phyloP scores from a whole-genome alignment of 2,888 invertebrate genomes.

The Drosophila tripunctata region DNA sequence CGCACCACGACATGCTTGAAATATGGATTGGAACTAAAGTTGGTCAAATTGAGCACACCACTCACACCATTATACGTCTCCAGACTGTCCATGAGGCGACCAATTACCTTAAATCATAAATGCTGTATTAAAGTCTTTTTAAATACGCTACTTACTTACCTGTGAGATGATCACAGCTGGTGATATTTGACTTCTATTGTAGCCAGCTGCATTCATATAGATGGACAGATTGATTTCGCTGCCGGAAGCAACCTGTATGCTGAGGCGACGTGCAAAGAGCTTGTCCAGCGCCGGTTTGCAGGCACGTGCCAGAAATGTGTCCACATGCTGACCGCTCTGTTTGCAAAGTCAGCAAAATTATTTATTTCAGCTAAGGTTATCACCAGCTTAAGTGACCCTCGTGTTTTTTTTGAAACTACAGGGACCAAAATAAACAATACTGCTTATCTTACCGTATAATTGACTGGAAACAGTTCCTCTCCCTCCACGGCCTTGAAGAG shows the following conservation, averaged over 20 bases:
- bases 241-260: conserved; percentile 61
- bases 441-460: conserved; percentile 72
- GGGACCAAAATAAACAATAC: no score
- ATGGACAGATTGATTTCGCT: conserved; percentile 59
- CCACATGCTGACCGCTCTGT: conserved; percentile 69
- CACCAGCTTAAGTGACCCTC: no score
- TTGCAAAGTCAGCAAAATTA: conserved; percentile 3
- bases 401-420: no score
- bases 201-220: conserved; percentile 74
- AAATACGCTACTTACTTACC: conserved; percentile 19
- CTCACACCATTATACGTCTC: conserved; percentile 56
- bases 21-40: conserved; percentile 60
- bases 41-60: conserved; percentile 74
- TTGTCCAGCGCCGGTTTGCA: conserved; percentile 79
- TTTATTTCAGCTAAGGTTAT: no score
- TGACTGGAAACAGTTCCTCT: conserved; percentile 78
- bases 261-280: conserved; percentile 71
- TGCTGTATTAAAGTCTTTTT: conserved; percentile 20
- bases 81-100: conserved; percentile 55
- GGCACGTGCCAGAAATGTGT: conserved; percentile 75
- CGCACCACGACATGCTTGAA: conserved; percentile 71
- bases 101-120: conserved; percentile 6
- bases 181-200: conserved; percentile 72
- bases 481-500: conserved; percentile 72
- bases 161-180: conserved; percentile 67